Conservation (phyloP, 2,888 invertebrate genomes). For the Cephonodes hylas region DNA sequence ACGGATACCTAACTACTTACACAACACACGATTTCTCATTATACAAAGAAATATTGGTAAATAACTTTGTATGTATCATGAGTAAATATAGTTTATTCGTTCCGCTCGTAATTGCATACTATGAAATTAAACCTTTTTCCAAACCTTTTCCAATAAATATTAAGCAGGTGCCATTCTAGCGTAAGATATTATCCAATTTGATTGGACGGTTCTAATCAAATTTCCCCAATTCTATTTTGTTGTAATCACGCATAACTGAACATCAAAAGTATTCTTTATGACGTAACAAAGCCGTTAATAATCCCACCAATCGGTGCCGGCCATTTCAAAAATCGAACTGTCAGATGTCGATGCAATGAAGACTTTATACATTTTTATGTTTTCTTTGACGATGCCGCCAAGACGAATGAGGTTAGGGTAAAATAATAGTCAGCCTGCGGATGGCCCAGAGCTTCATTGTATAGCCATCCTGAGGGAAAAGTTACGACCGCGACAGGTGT, state of each 20-base stretch:
- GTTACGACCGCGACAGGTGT: conserved; percentile 79
- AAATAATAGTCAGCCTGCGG: conserved; percentile 61
- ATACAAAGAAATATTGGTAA: background rate
- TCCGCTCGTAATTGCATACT: background rate
- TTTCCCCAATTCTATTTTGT: conserved; percentile 33
- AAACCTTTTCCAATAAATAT: background rate
- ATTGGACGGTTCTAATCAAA: conserved; percentile 32
- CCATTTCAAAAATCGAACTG: conserved; percentile 68
- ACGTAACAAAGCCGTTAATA: conserved; percentile 44
- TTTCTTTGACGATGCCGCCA: conserved; percentile 72
- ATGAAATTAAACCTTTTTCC: background rate
- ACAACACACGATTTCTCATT: too few relatives aligned
- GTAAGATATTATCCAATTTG: conserved; percentile 9
- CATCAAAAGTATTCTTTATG: conserved; percentile 41
- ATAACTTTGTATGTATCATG: background rate
- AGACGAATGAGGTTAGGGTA: conserved; percentile 56
- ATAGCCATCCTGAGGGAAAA: conserved; percentile 68
- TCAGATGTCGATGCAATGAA: conserved; percentile 70
- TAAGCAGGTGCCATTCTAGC: conserved; percentile 30
- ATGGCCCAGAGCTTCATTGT: conserved; percentile 71
- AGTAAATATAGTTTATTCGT: background rate
- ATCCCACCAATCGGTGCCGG: conserved; percentile 48
- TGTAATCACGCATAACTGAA: conserved; percentile 37
- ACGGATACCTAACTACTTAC: background rate
- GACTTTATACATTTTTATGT: conserved; percentile 66